Conservation (phyloP, 2,797 vertebrate genomes). For the Acanthurus tractus region DNA sequence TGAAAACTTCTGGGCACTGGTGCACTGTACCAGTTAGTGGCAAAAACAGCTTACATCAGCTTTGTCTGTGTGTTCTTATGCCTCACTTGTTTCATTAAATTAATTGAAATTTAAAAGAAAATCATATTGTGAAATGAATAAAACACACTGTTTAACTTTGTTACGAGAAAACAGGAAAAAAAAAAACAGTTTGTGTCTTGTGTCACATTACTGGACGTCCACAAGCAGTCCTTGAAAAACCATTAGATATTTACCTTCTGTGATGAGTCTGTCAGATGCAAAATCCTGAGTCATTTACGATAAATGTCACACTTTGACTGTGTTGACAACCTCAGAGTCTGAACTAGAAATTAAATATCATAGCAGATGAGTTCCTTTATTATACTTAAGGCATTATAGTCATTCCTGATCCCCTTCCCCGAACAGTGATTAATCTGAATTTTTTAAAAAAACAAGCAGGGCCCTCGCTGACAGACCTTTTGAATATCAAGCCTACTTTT, state of each 20-base stretch:
- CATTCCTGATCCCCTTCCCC: too few species aligned
- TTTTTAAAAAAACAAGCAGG: too few species aligned
- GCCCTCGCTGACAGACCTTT: too few species aligned
- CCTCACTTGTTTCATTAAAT: slow-evolving; percentile 39
- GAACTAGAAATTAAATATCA: slow-evolving; percentile 25
- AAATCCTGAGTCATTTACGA: slow-evolving; percentile 15
- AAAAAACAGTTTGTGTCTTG: slow-evolving; percentile 10
- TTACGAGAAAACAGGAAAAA: slow-evolving; percentile 30
- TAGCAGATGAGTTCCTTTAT: slow-evolving; percentile 19
- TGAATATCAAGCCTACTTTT: too few species aligned
- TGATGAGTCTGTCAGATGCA: slow-evolving; percentile 46
- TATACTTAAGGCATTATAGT: too few species aligned
- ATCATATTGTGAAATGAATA: slow-evolving; percentile 31
- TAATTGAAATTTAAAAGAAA: slow-evolving; percentile 48
- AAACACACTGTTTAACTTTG: slow-evolving; percentile 37
- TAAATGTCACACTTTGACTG: slow-evolving; percentile 38
- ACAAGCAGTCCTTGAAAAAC: slow-evolving; percentile 38
- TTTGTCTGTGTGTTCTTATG: slow-evolving; percentile 27
- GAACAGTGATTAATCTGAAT: too few species aligned
- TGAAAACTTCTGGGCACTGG: too few species aligned
- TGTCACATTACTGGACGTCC: slow-evolving; percentile 16
- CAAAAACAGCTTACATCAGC: slow-evolving; percentile 4
- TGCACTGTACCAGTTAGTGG: slow-evolving; percentile 16
- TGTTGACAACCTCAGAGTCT: slow-evolving; percentile 27
- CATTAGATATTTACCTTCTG: slow-evolving; percentile 29